Base-by-base conservation (phyloP, 1,140 invertebrate genomes). In the Drosophila parabipectinata region DNA sequence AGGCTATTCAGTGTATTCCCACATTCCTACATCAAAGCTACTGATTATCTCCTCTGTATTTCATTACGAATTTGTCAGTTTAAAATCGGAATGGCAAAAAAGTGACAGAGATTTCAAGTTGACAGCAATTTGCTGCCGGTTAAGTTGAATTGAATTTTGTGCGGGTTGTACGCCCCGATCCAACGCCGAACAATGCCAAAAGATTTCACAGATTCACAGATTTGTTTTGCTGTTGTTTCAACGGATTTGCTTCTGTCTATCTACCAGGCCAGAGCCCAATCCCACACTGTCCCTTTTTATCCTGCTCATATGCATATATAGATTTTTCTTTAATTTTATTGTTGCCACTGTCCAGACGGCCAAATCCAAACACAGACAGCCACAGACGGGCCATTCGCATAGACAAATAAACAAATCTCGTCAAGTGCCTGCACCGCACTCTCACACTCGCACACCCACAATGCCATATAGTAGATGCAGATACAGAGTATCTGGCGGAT, bases 351-450 rank as follows among this genome's bases (percentile, higher is more conserved):
- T 55, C 82, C 82, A 85, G 82, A 85, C 82, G 64, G 66, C 57
- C 69, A 85, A 85, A 87, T 85, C 82, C 82, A 85, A 85, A 85
- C 74, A 87, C 82, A 85, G 77, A 80, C 77, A 52, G 79, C 79
- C 79, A 83, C 79, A 81, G 77, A 85, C 77, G 73, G 64, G 55
- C 78, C 58, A 74, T 80, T 82, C 82, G 82, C 82, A 66, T 85
- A 81, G 82, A 72, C 82, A 85, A 85, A 85, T 85, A 85, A 87
- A 85, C 82, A 85, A 87, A 85, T 87, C 82, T 85, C 82, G 78
- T 85, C 77, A 85, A 85, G 81, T 85, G 81, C 78, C 54, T 61
- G 53, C 71, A 56, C 53, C 61, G 63, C 60, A 64, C 55, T 44
- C 6, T 55, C 14, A 45, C 52, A 57, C 15, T 18, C 5, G 21